A percentile compares a stretch with the other conserved stretches of the same genome.
Evolutionary conservation across 2,888 invertebrate genomes (phyloP).

Genomic region (Lepidochitona cinerea): DNA sequence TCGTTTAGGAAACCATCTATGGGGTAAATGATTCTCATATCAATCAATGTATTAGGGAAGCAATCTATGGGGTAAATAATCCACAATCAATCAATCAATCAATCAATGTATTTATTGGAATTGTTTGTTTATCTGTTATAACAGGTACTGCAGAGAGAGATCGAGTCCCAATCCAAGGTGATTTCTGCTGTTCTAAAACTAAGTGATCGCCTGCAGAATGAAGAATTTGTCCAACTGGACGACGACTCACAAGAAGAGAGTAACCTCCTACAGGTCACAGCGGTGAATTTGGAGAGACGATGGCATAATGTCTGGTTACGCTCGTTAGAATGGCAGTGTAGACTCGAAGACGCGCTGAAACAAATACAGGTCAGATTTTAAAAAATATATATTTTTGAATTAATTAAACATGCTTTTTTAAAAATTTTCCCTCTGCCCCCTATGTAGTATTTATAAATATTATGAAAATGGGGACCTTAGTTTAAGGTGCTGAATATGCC

Average conservation of each 20-base stretch:
- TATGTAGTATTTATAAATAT: no score
- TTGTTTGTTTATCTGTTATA: constrained; percentile 33
- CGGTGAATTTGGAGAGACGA: constrained; percentile 84
- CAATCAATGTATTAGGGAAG: no score
- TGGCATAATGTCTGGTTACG: constrained; percentile 92
- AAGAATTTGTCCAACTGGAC: constrained; percentile 28
- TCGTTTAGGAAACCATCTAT: no score
- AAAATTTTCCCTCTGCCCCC: no score
- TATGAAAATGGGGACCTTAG: no score
- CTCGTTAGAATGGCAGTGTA: constrained; percentile 93
- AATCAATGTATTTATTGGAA: no score
- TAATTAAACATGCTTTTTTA: no score
- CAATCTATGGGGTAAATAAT: no score
- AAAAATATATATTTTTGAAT: no score
- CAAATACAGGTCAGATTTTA: constrained; percentile 46
- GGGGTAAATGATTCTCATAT: no score
- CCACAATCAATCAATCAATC: no score
- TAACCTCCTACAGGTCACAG: constrained; percentile 73
- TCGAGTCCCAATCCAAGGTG: constrained; percentile 80
- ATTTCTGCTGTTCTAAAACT: constrained; percentile 70
- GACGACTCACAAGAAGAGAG: constrained; percentile 31
- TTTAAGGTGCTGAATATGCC: no score
- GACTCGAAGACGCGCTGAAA: constrained; percentile 79
- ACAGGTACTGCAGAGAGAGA: constrained; percentile 92
- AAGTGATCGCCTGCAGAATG: constrained; percentile 64